Base-by-base conservation (phyloP, 1,140 invertebrate genomes). In the Zaprionus lachaisei region DNA sequence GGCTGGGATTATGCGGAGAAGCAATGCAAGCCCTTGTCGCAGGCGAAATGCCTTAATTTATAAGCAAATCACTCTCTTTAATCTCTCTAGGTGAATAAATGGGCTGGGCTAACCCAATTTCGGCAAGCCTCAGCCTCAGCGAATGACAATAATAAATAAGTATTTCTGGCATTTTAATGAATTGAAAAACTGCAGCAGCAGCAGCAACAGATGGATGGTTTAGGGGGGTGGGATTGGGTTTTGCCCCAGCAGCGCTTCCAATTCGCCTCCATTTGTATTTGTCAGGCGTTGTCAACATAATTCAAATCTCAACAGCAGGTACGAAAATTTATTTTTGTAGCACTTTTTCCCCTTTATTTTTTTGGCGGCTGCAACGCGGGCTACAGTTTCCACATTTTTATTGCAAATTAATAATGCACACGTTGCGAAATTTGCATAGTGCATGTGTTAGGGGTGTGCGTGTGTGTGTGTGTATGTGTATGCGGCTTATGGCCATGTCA, bases 361-460 rank as follows among this genome's bases (percentile, higher is more conserved):
- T 54, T 68, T 58, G 49, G 80, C 65, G 56, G 72, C 72, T 74
- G 60, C 49, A 67, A 63, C 7, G 58, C 20, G 3, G 47, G 20
- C 47, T 51, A 6, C 79, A 70, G 78, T 76, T 90, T 90, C 82
- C 86, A 90, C 86, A 80, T 83, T 80, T 76, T 86, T 85, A 91
- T 91, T 89, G 77, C 81, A 89, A 91, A 89, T 91, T 91, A 91
- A 91, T 91, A 89, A 89, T 91, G 83, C 79, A 81, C 76, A 81
- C 63, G 70, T 65, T 60, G 67, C 68, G 62, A 57, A 41, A 47
- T 58, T 71, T 24, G 47, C 56, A 57, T 47, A 44, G 49, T 63
- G 34, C 41, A 47, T 61, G 55, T 54, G 38, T 54, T 2, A 7
- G n/a, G 12, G 65, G 34, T 71, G 15, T 44, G 26, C 26, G 26